Evolutionary conservation across 2,797 vertebrate genomes (phyloP).

Genomic region (Diglossa cyanea): DNA sequence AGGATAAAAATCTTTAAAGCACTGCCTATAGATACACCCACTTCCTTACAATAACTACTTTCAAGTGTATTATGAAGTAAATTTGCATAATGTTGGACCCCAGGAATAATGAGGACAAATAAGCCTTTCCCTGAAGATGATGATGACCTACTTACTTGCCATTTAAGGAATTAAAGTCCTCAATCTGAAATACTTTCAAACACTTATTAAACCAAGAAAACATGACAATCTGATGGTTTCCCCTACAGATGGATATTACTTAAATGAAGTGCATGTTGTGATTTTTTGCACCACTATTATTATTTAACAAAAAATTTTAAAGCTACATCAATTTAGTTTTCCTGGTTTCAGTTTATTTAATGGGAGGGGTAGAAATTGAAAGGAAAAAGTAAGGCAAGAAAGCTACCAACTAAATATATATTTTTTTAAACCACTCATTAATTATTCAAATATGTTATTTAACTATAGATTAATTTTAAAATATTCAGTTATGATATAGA

Average conservation of each 20-base stretch:
- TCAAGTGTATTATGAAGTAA: background rate
- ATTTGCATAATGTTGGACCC: background rate
- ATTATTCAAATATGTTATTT: background rate
- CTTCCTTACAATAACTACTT: constrained; percentile 1
- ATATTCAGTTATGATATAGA: background rate
- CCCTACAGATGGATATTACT: background rate
- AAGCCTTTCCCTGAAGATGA: constrained; percentile 42
- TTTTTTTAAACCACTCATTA: background rate
- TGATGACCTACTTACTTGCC: constrained; percentile 50
- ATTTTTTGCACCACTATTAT: background rate
- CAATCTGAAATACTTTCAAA: background rate
- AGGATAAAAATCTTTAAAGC: background rate
- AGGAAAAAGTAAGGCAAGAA: background rate
- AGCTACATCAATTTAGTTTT: background rate
- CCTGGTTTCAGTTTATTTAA: background rate
- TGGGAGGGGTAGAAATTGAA: background rate
- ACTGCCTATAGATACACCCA: background rate
- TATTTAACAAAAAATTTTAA: background rate
- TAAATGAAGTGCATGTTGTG: background rate
- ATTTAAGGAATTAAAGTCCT: constrained; percentile 22
- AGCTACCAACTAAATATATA: background rate
- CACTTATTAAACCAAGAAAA: background rate
- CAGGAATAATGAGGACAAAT: constrained; percentile 43
- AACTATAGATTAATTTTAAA: constrained; percentile 5
- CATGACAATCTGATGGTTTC: background rate